These are phyloP conservation scores for Periplaneta americana DNA, from an alignment of 1,140 invertebrate genomes.

Conservation along the genomic window DNA sequence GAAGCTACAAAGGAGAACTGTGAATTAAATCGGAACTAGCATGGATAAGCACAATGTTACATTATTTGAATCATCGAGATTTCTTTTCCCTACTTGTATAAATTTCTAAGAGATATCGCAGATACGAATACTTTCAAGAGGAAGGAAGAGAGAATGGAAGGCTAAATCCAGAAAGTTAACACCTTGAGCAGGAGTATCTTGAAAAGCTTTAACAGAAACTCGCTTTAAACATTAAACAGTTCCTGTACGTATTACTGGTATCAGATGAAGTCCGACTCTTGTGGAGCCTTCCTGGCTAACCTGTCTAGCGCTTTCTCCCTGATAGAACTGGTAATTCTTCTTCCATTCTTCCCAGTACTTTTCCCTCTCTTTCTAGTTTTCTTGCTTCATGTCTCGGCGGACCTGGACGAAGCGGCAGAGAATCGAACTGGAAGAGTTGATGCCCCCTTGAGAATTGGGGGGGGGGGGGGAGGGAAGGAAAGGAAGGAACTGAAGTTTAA, in stretches of 20 bases:
- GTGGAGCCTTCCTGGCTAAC: neutral
- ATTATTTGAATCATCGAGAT: too few species aligned
- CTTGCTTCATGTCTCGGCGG: neutral
- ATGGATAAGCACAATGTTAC: too few species aligned
- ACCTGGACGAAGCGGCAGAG: neutral
- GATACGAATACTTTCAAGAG: too few species aligned
- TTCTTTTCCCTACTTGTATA: too few species aligned
- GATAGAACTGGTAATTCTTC: neutral
- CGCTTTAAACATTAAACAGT: neutral
- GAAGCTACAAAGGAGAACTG: too few species aligned
- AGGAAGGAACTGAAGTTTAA: neutral
- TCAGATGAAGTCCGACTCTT: neutral
- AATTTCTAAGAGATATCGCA: too few species aligned
- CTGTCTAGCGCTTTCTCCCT: neutral
- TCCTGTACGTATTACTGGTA: neutral
- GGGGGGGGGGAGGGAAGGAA: neutral
- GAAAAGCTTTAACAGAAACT: neutral
- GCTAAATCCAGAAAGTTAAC: too few species aligned
- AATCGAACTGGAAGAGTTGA: neutral
- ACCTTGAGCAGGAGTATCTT: neutral
- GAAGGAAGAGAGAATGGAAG: too few species aligned
- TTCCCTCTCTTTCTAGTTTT: neutral
- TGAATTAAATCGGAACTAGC: too few species aligned
- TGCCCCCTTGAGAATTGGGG: neutral
- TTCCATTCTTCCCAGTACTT: neutral